These are phyloP conservation scores for Otocyon megalotis DNA, from an alignment of 2,113 vertebrate species.

Conservation along the genomic window DNA sequence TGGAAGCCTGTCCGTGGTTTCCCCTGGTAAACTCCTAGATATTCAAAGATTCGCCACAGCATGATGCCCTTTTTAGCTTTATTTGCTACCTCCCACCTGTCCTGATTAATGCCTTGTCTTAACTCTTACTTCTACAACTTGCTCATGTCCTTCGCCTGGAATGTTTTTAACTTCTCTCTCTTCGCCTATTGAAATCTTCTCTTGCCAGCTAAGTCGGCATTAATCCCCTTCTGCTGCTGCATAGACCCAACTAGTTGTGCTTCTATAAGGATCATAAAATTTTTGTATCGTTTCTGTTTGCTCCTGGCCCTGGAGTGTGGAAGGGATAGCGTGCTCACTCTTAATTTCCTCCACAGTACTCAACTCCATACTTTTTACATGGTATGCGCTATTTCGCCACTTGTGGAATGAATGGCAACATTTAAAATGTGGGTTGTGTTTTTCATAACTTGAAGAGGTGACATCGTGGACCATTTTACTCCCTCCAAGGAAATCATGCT, in stretches of 20 bases:
- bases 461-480: neutral
- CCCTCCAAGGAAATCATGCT: neutral
- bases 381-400: neutral
- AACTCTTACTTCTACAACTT: neutral
- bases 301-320: neutral
- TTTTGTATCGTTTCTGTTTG: neutral
- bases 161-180: neutral
- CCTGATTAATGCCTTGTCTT: neutral
- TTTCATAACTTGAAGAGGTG: neutral
- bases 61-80: neutral
- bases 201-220: neutral
- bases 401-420: neutral
- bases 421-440: neutral
- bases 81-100: neutral
- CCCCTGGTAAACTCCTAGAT: neutral
- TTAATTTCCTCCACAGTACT: neutral
- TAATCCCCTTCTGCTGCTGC: neutral
- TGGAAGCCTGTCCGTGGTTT: neutral
- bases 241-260: neutral
- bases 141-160: neutral
- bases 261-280: neutral
- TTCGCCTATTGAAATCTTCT: neutral
- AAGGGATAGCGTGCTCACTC: neutral
- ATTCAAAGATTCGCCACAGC: neutral
- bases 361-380: neutral